Base-by-base conservation (phyloP, 1,140 invertebrate genomes). In the Apolygus lucorum region DNA sequence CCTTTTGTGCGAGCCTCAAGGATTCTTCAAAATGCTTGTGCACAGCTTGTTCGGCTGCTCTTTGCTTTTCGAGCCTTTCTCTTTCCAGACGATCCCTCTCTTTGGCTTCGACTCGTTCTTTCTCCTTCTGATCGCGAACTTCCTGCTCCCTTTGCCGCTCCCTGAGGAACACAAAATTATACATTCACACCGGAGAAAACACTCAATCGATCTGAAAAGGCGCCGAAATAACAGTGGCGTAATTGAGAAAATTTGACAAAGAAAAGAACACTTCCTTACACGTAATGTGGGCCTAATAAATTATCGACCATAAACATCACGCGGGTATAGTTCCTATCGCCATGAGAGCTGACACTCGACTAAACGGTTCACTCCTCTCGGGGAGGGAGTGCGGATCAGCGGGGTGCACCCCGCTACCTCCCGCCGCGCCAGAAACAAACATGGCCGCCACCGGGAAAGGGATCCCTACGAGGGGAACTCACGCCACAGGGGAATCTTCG, bases 1-100 rank as follows among this genome's bases (percentile, higher is more conserved):
- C 90, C 88, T 92, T 92, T 80, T 91, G 88, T 25, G 88, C 89
- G 63, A 90, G 81, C 78, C 89, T 85, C 28, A 95, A 80, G 65
- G 91, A 93, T 80, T 93, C 90, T 77, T 91, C 89, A 79, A 95
- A 96, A 81, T 96, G 93, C 76, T 93, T 90, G 73, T 93, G 88
- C 59, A 95, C 90, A 75, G 86, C 90, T 78, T 84, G 88, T 77
- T 90, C 86, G 27, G 83, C 82, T 42, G 85, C 84, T 76, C 86
- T 82, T 74, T 86, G 83, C 71, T 83, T 86, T 78, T 87, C 89
- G 75, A 85, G 81, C 76, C 80, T 80, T 76, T 82, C 84, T 70
- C 82, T 84, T 71, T 85, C 85, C 34, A 80, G 79, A 52, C 81
- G 79, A 69, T 84, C 82, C 63, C 81, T 76, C 72, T 83, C 80